Conservation (phyloP, 2,888 invertebrate genomes). For the Rhagonycha fulva region DNA sequence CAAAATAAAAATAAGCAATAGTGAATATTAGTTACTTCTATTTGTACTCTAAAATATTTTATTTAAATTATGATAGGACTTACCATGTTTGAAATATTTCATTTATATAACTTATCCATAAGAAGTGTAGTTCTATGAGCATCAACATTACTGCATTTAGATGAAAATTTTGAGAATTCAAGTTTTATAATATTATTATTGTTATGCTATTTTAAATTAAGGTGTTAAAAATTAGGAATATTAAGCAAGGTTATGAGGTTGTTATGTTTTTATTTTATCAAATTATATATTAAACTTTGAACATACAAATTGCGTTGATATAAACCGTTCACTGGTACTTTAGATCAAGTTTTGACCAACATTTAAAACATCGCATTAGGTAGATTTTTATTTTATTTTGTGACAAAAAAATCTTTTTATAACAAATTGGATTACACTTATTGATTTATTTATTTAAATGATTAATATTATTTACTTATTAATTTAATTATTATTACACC, state of each 20-base stretch:
- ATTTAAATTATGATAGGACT: no score
- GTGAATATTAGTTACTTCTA: no score
- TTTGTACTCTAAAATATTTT: no score
- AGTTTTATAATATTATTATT: neutral
- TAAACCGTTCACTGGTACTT: neutral
- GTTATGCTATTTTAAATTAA: neutral
- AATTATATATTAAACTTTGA: neutral
- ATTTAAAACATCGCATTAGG: neutral
- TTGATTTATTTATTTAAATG: no score
- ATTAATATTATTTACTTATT: no score
- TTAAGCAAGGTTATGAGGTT: neutral
- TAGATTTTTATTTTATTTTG: neutral
- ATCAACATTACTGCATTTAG: neutral
- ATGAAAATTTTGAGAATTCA: neutral
- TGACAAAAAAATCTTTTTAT: neutral
- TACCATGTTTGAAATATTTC: no score
- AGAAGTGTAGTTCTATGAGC: neutral
- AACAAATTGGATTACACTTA: neutral
- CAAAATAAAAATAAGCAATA: no score
- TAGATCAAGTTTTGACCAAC: neutral
- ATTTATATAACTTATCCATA: no score
- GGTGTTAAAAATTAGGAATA: neutral
- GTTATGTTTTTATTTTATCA: neutral
- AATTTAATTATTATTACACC: no score
- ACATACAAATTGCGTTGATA: neutral